These are phyloP conservation scores for Chaetoderma sp. DNA, from an alignment of 2,888 invertebrate species.

Conservation along the genomic window DNA sequence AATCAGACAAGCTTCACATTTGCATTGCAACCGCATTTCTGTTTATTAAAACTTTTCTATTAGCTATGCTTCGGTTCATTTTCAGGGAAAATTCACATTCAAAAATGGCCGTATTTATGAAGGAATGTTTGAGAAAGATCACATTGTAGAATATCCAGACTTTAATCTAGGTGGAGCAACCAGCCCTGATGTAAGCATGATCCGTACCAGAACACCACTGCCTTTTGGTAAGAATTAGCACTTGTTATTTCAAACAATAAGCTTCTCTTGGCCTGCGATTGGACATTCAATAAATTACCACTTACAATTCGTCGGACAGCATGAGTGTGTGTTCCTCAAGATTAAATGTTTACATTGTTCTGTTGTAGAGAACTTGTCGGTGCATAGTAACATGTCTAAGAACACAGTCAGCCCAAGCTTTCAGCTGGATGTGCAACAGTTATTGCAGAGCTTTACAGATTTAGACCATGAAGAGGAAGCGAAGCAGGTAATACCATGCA, in stretches of 20 bases:
- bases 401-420: conserved; percentile 68
- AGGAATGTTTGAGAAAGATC: conserved; percentile 68
- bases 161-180: conserved; percentile 62
- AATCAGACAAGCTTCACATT: no score
- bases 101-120: conserved; percentile 69
- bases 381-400: conserved; percentile 66
- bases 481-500: conserved; percentile 51
- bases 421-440: conserved; percentile 63
- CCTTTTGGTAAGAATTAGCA: conserved; percentile 52
- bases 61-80: no score
- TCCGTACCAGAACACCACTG: conserved; percentile 65
- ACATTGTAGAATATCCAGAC: conserved; percentile 66
- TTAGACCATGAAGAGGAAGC: conserved; percentile 63
- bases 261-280: not conserved
- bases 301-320: not conserved
- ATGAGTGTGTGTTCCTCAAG: not conserved
- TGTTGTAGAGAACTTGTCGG: conserved; percentile 58
- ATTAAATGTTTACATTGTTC: not conserved
- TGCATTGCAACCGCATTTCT: not conserved
- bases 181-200: conserved; percentile 62
- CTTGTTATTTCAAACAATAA: not conserved
- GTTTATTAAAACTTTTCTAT: no score
- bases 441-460: conserved; percentile 57
- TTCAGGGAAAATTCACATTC: conserved; percentile 68
- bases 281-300: conserved; percentile 3